Base-by-base conservation (phyloP, 2,888 invertebrate species). In the Dynastes hyllus region DNA sequence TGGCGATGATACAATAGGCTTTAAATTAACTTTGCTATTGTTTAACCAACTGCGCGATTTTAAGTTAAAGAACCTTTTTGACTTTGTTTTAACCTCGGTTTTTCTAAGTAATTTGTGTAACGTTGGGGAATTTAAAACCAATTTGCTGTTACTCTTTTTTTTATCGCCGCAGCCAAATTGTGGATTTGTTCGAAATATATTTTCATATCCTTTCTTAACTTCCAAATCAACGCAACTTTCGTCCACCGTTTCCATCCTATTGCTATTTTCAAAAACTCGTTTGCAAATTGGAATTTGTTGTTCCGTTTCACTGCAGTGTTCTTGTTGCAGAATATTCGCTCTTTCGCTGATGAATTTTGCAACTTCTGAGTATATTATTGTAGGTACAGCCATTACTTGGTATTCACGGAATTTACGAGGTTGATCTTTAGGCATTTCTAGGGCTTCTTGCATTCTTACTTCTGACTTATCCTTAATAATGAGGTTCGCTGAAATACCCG, bases 361-460 rank as follows among this genome's bases (percentile, higher is more conserved):
- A 9, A 22, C 37, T 55, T 73, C 40, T 0, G 40, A 22, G 37
- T 58, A 37, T 22, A 40, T 58, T 40, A 58, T 4, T n/a, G 5
- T 61, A 37, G 73, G 55, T 58, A 58, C 22, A 37, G 73, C 37
- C 73, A 58, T 58, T 1, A 73, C 13, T 22, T 73, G 55, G 22
- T 58, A 55, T n/a, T 73, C 58, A 0, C 16, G 3, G n/a, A 22
- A 22, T 16, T 5, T 58, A 0, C 16, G 5, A 13, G n/a, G 27
- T 22, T 6, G 13, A 8, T 50, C 27, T 50, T 50, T 11, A 2
- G 8, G 9, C 29, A 29, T 1, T 27, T 69, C 13, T 27, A 8
- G 22, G 1, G 11, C 2, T 16, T 16, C 45, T 9, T 69, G 8
- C 6, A 0, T 3, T n/a, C 5, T 9, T 67, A 5, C 13, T 13